Evolutionary conservation across 2,797 vertebrate genomes (phyloP), one percentile per base, ranked within the genome.

Genomic region (Apogon hyalosoma): DNA sequence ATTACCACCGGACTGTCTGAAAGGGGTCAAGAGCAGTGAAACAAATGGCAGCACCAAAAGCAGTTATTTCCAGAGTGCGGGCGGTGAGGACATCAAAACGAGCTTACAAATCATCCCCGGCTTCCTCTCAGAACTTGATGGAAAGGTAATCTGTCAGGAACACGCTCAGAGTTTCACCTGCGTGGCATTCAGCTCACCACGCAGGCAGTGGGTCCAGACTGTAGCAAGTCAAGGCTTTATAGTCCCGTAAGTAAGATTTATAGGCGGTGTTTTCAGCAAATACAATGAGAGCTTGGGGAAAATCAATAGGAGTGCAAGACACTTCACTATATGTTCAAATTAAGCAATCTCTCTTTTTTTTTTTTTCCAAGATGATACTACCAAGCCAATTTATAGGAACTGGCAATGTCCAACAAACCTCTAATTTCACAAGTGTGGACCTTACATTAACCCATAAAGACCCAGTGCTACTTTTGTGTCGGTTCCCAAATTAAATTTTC

Each of bases 71-170:
- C 12, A 58, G 51, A 14, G 7, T 18, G 13, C 55, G 67, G 24
- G 31, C 47, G 14, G 50, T 3, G 11, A 55, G 46, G 45, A 64
- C 56, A 28, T 42, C 15, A 7, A 69, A 19, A 70, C 63, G 39
- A 69, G 60, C 59, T 41, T 64, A 63, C 43, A 80, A 73, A 63
- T 57, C 68, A 57, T 55, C 65, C 15, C 19, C 24, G 39, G 48
- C 56, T 7, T 63, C 55, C 49, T 33, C 24, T 40, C 47, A 16
- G 50, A 84, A 75, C 50, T 73, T 60, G 28, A 45, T 91, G 10
- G 80, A 88, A 40, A 92, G 88, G 93, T 87, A 89, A 88, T 83
- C 52, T 57, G 16, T 77, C 63, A 60, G 16, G 16, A 48, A 28
- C 41, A 49, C 4, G 40, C 40, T 61, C 46, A 9, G 15, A 21